Evolutionary conservation across 2,113 vertebrate species (phyloP).

Genomic region (Cochlearius cochlearius): DNA sequence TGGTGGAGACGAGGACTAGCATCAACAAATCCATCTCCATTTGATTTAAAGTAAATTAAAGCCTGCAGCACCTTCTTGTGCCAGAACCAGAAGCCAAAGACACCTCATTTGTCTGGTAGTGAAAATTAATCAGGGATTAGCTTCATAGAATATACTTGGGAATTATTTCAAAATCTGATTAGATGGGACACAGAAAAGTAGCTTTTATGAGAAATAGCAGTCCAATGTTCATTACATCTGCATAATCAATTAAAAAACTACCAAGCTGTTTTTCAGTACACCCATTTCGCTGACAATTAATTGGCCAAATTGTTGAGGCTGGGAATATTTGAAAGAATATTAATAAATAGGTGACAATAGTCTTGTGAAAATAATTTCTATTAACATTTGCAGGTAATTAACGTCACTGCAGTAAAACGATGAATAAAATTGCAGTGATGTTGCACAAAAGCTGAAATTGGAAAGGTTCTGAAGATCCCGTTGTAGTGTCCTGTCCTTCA

Average conservation of each 20-base stretch:
- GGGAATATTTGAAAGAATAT: not conserved
- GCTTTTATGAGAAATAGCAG: not conserved
- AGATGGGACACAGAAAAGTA: not conserved
- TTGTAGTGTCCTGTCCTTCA: not conserved
- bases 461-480: not conserved
- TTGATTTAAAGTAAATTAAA: not conserved
- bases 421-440: not conserved
- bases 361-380: not conserved
- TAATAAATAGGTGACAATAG: not conserved
- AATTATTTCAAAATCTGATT: not conserved
- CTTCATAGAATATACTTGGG: not conserved
- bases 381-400: not conserved
- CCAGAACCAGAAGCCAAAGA: not conserved
- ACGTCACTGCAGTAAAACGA: not conserved
- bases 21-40: not conserved
- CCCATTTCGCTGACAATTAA: not conserved
- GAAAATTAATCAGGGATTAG: not conserved
- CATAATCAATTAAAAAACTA: not conserved
- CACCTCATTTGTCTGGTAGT: not conserved
- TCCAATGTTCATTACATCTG: not conserved
- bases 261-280: not conserved
- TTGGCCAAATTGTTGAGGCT: not conserved
- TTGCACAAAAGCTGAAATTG: not conserved
- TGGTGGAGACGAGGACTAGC: not conserved
- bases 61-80: not conserved